Evolutionary conservation across 2,113 vertebrate species (phyloP), one percentile per base, ranked within the genome.

Genomic region (Pseudolaguvia tuberculata): DNA sequence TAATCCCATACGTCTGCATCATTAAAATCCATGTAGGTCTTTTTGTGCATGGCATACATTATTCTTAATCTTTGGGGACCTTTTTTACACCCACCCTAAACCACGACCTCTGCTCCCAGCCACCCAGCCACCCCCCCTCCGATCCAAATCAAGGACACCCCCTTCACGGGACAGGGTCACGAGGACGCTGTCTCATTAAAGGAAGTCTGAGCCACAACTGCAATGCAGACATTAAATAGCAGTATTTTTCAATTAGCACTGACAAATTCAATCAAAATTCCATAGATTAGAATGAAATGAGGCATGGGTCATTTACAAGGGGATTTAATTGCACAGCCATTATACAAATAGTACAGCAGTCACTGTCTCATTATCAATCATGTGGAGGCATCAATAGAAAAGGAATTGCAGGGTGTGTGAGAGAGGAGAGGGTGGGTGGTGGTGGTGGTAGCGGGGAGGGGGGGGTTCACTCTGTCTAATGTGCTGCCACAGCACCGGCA

Each of bases 211-310:
- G 90, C 88, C 89, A 88, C 87, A 90, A 91, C 92, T 91, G 94
- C 94, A 87, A 89, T 90, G 93, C 93, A 91, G 93, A 93, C 94
- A 96, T 95, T 96, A 95, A 95, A 96, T 92, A 87, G 94, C 95
- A 94, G 95, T 97, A 96, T 98, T 98, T 98, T 98, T 98, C 96
- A 98, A 98, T 98, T 98, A 98, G 94, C 89, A 92, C 93, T 91
- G 95, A 96, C 95, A 95, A 97, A 98, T 98, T 95, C 94, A 97
- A 97, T 98, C 95, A 97, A 97, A 97, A 92, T 93, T 97, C 94
- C 94, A 96, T 95, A 97, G 95, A 98, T 97, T 96, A 95, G 95
- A 94, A 96, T 92, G 93, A 95, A 96, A 97, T 94, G 95, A 97
- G 95, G 94, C 95, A 91, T 92, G 95, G 94, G 94, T 97, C 95